Evolutionary conservation across 2,113 vertebrate genomes (phyloP).

Genomic region (Tiliqua scincoides): DNA sequence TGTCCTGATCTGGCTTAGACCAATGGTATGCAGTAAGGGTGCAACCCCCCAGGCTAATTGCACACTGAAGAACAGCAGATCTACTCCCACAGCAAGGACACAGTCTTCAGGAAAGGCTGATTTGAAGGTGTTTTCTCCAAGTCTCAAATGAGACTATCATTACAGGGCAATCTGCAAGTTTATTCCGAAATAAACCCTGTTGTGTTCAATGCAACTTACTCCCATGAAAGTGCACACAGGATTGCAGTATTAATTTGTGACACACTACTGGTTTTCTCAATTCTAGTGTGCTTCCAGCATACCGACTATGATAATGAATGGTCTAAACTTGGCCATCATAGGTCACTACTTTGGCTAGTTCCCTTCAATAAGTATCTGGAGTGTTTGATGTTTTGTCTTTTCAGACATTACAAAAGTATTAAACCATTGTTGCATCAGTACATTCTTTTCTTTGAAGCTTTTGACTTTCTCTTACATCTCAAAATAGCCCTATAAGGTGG

Average conservation of each 20-base stretch:
- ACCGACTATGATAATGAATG: background rate
- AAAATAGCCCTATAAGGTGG: conserved; percentile 10
- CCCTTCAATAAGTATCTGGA: background rate
- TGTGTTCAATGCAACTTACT: too few species aligned
- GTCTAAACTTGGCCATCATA: background rate
- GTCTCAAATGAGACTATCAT: background rate
- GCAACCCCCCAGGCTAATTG: too few species aligned
- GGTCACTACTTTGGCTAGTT: background rate
- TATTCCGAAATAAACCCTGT: background rate
- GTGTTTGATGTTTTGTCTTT: background rate
- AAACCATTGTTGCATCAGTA: rapidly evolving
- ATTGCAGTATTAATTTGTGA: background rate
- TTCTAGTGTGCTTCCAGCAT: background rate
- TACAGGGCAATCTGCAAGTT: background rate
- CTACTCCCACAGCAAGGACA: too few species aligned
- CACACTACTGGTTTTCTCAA: background rate
- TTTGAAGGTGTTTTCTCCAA: background rate
- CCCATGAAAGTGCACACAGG: background rate
- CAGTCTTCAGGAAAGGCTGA: background rate
- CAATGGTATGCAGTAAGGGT: too few species aligned
- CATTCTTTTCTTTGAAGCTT: conserved; percentile 26
- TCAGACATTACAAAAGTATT: background rate
- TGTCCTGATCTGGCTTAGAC: too few species aligned
- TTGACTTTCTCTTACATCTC: conserved; percentile 43
- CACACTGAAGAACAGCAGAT: too few species aligned